Conservation (phyloP, 2,797 vertebrate genomes). For the Hemitrygon akajei region DNA sequence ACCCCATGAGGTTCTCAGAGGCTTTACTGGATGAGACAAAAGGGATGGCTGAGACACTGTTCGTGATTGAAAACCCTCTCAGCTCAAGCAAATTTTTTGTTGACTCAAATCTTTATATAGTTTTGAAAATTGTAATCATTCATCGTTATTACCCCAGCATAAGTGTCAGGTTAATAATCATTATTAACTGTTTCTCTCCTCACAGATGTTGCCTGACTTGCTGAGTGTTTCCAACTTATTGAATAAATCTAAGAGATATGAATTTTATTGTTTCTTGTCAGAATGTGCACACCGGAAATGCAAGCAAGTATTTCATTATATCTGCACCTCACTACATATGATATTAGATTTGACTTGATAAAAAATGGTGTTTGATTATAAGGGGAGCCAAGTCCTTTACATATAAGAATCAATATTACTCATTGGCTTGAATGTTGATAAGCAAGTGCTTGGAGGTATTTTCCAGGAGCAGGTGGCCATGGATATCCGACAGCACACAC, state of each 20-base stretch:
- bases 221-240: too few species aligned
- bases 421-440: background rate
- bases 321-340: too few species aligned
- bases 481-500: background rate
- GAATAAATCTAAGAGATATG: too few species aligned
- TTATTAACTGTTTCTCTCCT: too few species aligned
- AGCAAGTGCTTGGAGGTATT: background rate
- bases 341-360: too few species aligned
- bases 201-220: too few species aligned
- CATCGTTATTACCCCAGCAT: too few species aligned
- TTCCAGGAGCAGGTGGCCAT: background rate
- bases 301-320: too few species aligned
- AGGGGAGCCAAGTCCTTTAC: background rate
- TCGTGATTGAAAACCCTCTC: background rate
- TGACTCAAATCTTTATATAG: background rate
- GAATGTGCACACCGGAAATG: too few species aligned
- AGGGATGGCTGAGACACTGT: background rate
- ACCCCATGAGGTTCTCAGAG: too few species aligned
- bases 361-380: background rate
- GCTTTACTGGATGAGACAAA: background rate
- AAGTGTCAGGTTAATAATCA: too few species aligned
- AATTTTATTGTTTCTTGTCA: too few species aligned
- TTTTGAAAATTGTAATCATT: background rate
- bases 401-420: background rate
- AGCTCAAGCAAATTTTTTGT: background rate